phyloP scores from a whole-genome alignment of 2,797 vertebrate species.

The Sphenopsis melanotis region DNA sequence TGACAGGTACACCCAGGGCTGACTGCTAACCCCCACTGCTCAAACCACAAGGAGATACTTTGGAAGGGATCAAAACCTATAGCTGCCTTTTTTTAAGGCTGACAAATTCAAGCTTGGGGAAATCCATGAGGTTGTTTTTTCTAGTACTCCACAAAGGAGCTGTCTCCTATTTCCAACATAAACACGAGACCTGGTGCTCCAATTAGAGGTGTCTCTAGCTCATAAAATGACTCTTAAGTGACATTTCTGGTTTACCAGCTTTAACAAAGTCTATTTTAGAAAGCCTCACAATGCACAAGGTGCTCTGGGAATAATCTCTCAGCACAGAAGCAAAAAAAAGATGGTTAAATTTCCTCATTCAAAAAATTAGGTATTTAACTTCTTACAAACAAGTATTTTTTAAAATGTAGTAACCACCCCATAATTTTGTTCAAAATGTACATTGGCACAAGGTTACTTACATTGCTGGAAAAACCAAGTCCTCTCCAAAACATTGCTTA shows the following conservation, averaged over 20 bases:
- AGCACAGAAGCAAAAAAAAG: not conserved
- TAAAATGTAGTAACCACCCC: not conserved
- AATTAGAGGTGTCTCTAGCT: not conserved
- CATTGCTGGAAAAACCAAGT: not conserved
- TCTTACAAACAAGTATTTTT: not conserved
- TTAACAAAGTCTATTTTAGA: not conserved
- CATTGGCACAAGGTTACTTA: not conserved
- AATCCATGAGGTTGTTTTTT: not conserved
- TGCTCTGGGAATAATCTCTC: not conserved
- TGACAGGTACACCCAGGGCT: not conserved
- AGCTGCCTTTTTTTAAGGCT: not conserved
- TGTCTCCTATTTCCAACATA: not conserved
- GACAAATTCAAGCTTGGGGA: not conserved
- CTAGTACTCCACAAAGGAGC: not conserved
- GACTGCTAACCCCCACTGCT: not conserved
- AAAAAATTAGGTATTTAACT: not conserved
- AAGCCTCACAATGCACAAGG: not conserved
- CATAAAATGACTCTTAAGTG: not conserved
- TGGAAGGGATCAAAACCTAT: not conserved
- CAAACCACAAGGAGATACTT: not conserved
- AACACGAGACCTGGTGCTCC: not conserved
- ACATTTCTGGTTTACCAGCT: constrained; percentile 5
- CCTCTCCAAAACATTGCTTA: not conserved
- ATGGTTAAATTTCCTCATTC: not conserved
- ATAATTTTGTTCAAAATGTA: not conserved